Evolutionary conservation across 2,888 invertebrate genomes (phyloP).

Genomic region (Conistra vaccinii): DNA sequence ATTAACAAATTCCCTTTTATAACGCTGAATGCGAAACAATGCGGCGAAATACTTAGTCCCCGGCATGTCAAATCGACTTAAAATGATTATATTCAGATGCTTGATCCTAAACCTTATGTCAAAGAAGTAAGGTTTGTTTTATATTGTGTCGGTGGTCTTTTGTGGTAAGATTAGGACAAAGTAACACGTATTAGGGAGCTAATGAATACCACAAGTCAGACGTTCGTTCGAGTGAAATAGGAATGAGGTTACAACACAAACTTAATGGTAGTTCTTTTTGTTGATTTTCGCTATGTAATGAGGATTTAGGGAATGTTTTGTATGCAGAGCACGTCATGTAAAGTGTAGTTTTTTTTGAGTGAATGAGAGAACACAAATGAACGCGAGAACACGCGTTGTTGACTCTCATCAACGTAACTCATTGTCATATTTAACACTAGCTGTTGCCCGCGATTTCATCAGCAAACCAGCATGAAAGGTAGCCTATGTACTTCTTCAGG

Average conservation of each 20-base stretch:
- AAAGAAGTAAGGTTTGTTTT: constrained; percentile 66
- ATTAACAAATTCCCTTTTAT: constrained; percentile 83
- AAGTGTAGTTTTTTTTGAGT: neutral
- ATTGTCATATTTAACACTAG: neutral
- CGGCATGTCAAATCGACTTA: constrained; percentile 82
- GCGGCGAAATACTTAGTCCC: constrained; percentile 80
- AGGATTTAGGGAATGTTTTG: constrained; percentile 27
- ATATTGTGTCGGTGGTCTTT: constrained; percentile 63
- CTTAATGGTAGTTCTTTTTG: constrained; percentile 62
- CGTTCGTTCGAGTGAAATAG: constrained; percentile 75
- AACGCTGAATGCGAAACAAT: constrained; percentile 82
- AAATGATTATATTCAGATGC: constrained; percentile 68
- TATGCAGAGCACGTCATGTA: neutral
- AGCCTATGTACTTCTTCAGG: no score
- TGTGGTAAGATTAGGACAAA: constrained; percentile 86
- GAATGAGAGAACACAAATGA: neutral
- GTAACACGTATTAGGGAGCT: constrained; percentile 88
- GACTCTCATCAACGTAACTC: neutral
- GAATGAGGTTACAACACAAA: constrained; percentile 65
- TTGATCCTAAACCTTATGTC: constrained; percentile 64
- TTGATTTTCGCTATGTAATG: constrained; percentile 32
- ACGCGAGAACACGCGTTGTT: neutral
- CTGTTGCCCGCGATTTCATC: no score
- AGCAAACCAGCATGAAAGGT: no score
- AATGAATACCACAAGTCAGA: constrained; percentile 88